These are phyloP conservation scores for Oophaga pumilio DNA, from an alignment of 2,113 vertebrate genomes.

Conservation along the genomic window DNA sequence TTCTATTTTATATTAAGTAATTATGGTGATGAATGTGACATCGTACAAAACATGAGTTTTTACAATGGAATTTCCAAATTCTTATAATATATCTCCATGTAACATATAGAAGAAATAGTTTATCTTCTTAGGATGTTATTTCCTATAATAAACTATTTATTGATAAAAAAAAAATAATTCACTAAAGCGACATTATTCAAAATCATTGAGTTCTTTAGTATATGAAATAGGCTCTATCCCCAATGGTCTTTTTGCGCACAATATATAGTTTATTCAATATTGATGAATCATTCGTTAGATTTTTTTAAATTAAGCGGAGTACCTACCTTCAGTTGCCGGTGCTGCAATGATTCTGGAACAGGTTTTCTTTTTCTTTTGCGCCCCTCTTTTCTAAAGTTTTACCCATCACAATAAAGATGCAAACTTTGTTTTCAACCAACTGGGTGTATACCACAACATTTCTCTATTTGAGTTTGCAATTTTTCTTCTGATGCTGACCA, in stretches of 20 bases:
- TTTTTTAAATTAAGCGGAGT: no score
- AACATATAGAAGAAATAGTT: neutral
- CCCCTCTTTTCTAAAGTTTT: no score
- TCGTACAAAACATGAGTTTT: slow-evolving; percentile 32
- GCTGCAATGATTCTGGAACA: no score
- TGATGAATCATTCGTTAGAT: no score
- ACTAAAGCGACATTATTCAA: neutral
- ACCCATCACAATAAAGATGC: no score
- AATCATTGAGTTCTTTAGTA: neutral
- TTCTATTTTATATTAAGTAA: slow-evolving; percentile 49
- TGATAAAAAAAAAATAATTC: neutral
- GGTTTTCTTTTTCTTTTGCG: no score
- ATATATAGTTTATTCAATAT: neutral
- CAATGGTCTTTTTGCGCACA: neutral
- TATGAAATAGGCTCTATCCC: neutral
- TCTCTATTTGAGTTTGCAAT: no score
- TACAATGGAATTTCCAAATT: slow-evolving; percentile 38
- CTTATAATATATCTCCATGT: slow-evolving; percentile 11
- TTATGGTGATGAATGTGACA: slow-evolving; percentile 32
- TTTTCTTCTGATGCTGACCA: no score
- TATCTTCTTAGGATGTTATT: neutral
- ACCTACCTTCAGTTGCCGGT: no score
- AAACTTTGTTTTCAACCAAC: no score
- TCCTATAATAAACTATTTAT: neutral
- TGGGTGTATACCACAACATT: no score